phyloP scores from a whole-genome alignment of 1,140 invertebrate genomes.

The Drosophila sturtevanti region DNA sequence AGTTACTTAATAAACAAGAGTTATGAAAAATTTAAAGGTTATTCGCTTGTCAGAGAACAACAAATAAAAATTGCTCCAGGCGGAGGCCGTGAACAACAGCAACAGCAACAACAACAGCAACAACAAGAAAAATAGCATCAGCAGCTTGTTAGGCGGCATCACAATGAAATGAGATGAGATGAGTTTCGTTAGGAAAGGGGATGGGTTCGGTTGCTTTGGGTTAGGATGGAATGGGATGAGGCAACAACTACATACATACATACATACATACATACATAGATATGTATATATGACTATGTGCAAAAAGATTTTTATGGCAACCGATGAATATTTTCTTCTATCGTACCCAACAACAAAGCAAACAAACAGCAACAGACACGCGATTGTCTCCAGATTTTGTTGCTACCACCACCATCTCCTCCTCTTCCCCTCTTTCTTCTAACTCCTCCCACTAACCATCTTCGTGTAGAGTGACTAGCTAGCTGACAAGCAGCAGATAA shows the following conservation, averaged over 20 bases:
- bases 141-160: constrained; percentile 40
- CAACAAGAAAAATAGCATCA: constrained; percentile 42
- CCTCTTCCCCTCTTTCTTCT: neutral
- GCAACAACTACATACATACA: neutral
- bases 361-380: constrained; percentile 72
- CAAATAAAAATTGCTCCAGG: constrained; percentile 9
- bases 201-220: too few species aligned
- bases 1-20: neutral
- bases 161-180: neutral
- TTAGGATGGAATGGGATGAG: neutral
- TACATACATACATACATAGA: neutral
- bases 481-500: constrained; percentile 74
- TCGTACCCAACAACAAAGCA: constrained; percentile 45
- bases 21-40: constrained; percentile 65
- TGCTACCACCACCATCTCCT: too few species aligned
- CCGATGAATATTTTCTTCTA: constrained; percentile 65
- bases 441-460: neutral
- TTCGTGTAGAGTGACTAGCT: constrained; percentile 16
- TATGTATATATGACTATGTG: constrained; percentile 41
- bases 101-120: constrained; percentile 7
- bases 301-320: constrained; percentile 67
- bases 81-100: constrained; percentile 9
- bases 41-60: constrained; percentile 46
- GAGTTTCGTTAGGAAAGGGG: too few species aligned
- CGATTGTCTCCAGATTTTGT: constrained; percentile 52